These are phyloP conservation scores for Podarcis muralis DNA, from an alignment of 2,113 vertebrate species.

Conservation along the genomic window DNA sequence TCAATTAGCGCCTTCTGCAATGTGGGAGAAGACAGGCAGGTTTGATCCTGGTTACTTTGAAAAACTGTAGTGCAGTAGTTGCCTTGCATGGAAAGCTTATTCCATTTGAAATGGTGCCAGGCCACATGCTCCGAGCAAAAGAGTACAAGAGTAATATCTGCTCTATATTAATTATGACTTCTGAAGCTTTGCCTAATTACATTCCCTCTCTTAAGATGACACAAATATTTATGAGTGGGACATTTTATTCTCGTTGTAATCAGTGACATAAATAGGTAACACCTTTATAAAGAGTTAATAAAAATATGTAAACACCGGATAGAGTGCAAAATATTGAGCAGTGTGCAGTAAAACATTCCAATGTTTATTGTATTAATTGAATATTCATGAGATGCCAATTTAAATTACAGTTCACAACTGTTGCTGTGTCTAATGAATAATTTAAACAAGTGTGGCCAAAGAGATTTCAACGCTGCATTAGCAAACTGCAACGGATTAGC, in stretches of 20 bases:
- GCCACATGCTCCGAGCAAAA: background rate
- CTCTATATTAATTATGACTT: slow-evolving; percentile 62
- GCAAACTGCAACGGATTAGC: slow-evolving; percentile 79
- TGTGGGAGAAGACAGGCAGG: background rate
- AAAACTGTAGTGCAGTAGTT: background rate
- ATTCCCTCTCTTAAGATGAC: slow-evolving; percentile 59
- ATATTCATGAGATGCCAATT: slow-evolving; percentile 85
- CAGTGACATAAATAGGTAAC: slow-evolving; percentile 69
- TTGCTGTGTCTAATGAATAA: slow-evolving; percentile 83
- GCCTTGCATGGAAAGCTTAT: background rate
- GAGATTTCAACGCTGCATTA: slow-evolving; percentile 83
- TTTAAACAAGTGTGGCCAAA: slow-evolving; percentile 84
- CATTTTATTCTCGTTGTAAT: slow-evolving; percentile 66
- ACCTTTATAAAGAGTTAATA: slow-evolving; percentile 79
- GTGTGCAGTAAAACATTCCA: slow-evolving; percentile 76
- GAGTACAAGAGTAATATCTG: slow-evolving; percentile 18
- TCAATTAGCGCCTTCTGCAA: background rate
- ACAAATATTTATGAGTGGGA: slow-evolving; percentile 70
- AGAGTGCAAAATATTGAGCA: slow-evolving; percentile 75
- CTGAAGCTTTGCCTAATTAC: slow-evolving; percentile 69
- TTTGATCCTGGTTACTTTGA: background rate
- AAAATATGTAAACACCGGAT: slow-evolving; percentile 78
- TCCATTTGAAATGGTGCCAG: slow-evolving; percentile 31
- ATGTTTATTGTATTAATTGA: slow-evolving; percentile 82
- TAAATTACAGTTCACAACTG: slow-evolving; percentile 87